phyloP scores from a whole-genome alignment of 1,140 invertebrate genomes.

The Pogonognathellus flavescens region DNA sequence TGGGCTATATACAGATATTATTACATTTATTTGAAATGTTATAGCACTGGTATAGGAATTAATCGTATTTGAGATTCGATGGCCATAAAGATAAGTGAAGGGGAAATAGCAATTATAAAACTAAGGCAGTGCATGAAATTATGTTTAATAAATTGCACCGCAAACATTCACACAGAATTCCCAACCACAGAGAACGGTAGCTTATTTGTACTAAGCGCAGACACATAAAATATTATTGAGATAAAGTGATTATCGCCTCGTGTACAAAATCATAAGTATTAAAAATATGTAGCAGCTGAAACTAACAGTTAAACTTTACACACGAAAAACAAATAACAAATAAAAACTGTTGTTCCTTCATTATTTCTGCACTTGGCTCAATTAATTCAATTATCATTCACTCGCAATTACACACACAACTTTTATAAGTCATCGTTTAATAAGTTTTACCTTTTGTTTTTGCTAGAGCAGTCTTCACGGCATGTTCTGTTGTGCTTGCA shows the following conservation, averaged over 20 bases:
- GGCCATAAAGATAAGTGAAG: conserved; percentile 41
- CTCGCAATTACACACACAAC: conserved; percentile 17
- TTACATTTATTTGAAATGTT: not conserved
- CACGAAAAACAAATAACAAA: not conserved
- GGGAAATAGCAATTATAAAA: conserved; percentile 33
- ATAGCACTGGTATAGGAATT: not conserved
- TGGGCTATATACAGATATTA: not conserved
- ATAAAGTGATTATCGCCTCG: too few species aligned
- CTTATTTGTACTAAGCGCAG: not conserved
- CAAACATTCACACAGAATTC: conserved; percentile 16
- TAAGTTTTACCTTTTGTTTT: not conserved
- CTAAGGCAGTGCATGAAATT: conserved; percentile 37
- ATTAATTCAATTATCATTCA: not conserved
- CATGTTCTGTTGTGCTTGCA: not conserved
- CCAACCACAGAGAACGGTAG: not conserved
- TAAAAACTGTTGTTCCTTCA: conserved; percentile 24
- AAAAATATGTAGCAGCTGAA: not conserved
- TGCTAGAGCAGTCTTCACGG: conserved; percentile 23
- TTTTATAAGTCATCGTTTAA: not conserved
- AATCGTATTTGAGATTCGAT: conserved; percentile 5
- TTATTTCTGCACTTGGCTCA: conserved; percentile 23
- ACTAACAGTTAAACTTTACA: conserved; percentile 23
- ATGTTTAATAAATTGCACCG: conserved; percentile 34
- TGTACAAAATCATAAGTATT: too few species aligned
- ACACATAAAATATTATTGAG: too few species aligned